Conservation (phyloP, 2,113 vertebrate genomes). For the Urocitellus parryii region DNA sequence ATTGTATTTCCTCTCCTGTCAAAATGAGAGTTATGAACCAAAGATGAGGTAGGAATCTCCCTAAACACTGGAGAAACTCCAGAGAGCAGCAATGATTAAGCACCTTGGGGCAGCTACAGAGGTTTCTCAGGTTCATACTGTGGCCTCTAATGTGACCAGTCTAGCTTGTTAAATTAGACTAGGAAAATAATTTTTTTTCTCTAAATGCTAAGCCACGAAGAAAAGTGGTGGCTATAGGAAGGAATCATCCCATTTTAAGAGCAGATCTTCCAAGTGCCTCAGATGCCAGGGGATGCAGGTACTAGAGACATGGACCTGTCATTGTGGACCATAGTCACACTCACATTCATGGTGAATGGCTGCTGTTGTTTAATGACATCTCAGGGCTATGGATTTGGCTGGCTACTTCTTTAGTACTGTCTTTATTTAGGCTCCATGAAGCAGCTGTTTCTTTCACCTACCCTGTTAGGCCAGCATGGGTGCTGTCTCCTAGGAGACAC, state of each 20-base stretch:
- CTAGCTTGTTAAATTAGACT: neutral
- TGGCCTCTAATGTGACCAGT: neutral
- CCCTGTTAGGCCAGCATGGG: neutral
- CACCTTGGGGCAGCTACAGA: neutral
- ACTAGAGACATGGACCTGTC: neutral
- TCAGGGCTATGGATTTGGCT: neutral
- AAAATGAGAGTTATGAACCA: neutral
- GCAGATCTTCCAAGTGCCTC: neutral
- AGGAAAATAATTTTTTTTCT: neutral
- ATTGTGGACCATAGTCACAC: neutral
- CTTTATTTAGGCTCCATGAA: neutral
- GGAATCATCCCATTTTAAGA: neutral
- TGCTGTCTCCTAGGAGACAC: constrained; percentile 53
- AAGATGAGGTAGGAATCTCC: neutral
- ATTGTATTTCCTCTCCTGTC: neutral
- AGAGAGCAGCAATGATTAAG: neutral
- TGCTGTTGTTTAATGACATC: neutral
- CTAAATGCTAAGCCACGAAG: neutral
- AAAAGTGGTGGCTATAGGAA: neutral
- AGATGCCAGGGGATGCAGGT: neutral
- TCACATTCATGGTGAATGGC: neutral
- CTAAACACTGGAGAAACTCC: neutral
- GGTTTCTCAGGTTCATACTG: neutral
- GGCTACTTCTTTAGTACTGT: neutral
- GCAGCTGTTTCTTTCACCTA: neutral